These are phyloP conservation scores for Drosophila pullipes DNA, from an alignment of 2,888 invertebrate genomes.

Conservation along the genomic window DNA sequence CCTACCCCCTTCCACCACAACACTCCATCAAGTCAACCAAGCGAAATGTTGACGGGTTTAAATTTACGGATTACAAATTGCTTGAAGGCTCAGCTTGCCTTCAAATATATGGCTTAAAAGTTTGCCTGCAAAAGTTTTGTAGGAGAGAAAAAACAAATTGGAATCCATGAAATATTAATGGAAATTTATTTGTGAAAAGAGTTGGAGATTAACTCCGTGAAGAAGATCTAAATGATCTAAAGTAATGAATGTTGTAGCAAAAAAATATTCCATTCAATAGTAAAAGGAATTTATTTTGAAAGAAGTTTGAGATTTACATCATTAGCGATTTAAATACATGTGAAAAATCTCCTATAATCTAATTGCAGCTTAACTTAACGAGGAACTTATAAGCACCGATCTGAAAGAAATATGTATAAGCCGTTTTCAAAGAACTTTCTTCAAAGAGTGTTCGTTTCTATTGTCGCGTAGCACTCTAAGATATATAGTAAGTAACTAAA, in stretches of 20 bases:
- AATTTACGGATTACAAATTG: slow-evolving; percentile 23
- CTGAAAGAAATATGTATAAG: background rate
- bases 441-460: background rate
- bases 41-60: slow-evolving; percentile 28
- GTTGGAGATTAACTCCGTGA: background rate
- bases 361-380: background rate
- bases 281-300: background rate
- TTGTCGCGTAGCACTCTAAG: background rate
- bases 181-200: background rate
- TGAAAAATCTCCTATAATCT: background rate
- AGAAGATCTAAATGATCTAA: background rate
- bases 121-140: background rate
- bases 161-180: slow-evolving; percentile 9
- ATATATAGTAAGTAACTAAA: background rate
- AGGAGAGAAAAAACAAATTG: background rate
- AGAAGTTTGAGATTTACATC: background rate
- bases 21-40: background rate
- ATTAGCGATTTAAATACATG: background rate
- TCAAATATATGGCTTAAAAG: background rate
- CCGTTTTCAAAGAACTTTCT: background rate
- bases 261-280: background rate
- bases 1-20: background rate
- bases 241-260: background rate
- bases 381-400: background rate
- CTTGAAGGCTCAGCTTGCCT: slow-evolving; percentile 4